Evolutionary conservation across 2,797 vertebrate genomes (phyloP).

Genomic region (Notamacropus eugenii): DNA sequence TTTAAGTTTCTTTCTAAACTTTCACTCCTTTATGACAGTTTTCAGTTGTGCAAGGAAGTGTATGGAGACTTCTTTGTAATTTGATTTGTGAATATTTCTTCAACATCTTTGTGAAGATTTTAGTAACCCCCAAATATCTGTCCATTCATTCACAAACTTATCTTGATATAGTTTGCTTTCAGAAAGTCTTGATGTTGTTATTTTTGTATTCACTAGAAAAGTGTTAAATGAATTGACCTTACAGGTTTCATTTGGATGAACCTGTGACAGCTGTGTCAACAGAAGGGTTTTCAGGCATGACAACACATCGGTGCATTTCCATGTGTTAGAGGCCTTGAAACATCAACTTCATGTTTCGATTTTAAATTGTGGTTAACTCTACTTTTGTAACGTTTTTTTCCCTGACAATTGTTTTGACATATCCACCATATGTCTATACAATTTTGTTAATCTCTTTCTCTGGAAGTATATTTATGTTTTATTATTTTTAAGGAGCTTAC

Average conservation of each 20-base stretch:
- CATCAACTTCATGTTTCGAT: conserved; percentile 23
- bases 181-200: background rate
- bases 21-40: background rate
- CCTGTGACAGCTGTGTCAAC: conserved; percentile 73
- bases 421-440: background rate
- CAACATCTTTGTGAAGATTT: background rate
- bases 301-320: conserved; percentile 62
- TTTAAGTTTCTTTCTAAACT: background rate
- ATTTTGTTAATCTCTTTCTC: background rate
- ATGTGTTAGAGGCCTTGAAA: conserved; percentile 41
- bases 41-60: background rate
- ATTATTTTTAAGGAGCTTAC: background rate
- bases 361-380: background rate
- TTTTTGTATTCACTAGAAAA: conserved; percentile 55
- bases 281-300: conserved; percentile 65
- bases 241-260: conserved; percentile 76
- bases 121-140: background rate
- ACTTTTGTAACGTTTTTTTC: background rate
- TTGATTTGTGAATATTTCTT: background rate
- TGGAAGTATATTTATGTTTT: background rate
- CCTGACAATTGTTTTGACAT: background rate
- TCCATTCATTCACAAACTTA: background rate
- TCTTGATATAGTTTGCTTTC: background rate
- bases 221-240: conserved; percentile 77
- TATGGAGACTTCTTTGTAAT: background rate